Conservation (phyloP, 2,113 vertebrate genomes). For the Seriola dumerili region DNA sequence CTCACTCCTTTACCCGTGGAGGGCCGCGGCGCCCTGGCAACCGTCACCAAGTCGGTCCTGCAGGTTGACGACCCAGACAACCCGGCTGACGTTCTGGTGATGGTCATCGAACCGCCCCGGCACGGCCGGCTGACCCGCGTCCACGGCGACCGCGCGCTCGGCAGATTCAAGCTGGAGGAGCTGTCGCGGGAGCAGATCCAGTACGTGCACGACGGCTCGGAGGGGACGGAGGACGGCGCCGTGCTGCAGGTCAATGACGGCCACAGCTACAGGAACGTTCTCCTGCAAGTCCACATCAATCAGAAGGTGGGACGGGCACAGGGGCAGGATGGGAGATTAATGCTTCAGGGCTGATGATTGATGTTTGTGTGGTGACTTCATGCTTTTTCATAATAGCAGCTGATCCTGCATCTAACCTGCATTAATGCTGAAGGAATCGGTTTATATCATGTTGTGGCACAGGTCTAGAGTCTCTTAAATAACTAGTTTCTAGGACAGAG, state of each 20-base stretch:
- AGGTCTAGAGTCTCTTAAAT: too few species aligned
- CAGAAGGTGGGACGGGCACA: constrained; percentile 84
- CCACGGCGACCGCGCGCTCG: constrained; percentile 52
- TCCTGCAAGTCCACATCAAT: constrained; percentile 84
- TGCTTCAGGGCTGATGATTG: not conserved
- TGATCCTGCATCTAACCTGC: too few species aligned
- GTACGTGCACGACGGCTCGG: constrained; percentile 89
- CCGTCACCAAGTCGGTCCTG: constrained; percentile 86
- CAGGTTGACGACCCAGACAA: constrained; percentile 92
- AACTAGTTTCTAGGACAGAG: too few species aligned
- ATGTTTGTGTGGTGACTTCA: not conserved
- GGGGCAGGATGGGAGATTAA: not conserved
- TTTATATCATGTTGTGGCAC: too few species aligned
- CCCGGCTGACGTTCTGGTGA: constrained; percentile 87
- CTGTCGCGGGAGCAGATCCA: constrained; percentile 84
- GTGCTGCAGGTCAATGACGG: constrained; percentile 92
- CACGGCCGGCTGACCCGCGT: constrained; percentile 86
- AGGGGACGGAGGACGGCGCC: constrained; percentile 78
- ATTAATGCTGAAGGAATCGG: too few species aligned
- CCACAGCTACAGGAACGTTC: constrained; percentile 90
- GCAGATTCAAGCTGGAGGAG: constrained; percentile 86
- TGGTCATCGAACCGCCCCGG: constrained; percentile 87
- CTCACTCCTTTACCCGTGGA: constrained; percentile 84
- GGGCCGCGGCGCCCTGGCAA: constrained; percentile 72
- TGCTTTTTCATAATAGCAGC: too few species aligned